Conservation (phyloP, 2,888 invertebrate species). For the Hydroisotoma schaefferi region DNA sequence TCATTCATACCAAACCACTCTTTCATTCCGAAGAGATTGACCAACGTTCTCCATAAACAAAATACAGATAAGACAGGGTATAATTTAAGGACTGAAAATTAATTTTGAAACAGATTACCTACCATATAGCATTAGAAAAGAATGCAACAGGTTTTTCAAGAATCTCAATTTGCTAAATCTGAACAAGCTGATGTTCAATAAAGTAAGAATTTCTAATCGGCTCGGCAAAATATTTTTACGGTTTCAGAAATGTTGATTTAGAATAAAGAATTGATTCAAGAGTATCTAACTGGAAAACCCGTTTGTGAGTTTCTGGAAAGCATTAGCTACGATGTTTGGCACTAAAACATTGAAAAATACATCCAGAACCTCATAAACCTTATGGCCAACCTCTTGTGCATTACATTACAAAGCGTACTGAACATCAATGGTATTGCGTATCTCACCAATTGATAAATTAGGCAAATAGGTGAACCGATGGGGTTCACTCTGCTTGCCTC, state of each 20-base stretch:
- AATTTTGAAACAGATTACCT: too few species aligned
- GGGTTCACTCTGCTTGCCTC: slow-evolving; percentile 80
- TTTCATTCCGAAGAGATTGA: too few species aligned
- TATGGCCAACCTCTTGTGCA: slow-evolving; percentile 43
- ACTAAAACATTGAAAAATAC: neutral
- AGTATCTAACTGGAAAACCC: too few species aligned
- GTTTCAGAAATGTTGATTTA: neutral
- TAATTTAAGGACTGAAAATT: too few species aligned
- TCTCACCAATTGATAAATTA: slow-evolving; percentile 48
- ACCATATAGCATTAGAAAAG: too few species aligned
- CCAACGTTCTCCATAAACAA: too few species aligned
- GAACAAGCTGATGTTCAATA: neutral
- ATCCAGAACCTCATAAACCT: slow-evolving; percentile 1
- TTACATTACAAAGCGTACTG: slow-evolving; percentile 36
- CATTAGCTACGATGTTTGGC: neutral
- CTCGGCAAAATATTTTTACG: neutral
- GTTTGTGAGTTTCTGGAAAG: neutral
- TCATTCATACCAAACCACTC: too few species aligned
- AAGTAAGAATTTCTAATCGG: neutral
- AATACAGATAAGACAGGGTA: too few species aligned
- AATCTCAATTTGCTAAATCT: too few species aligned
- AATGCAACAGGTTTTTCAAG: neutral
- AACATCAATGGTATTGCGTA: slow-evolving; percentile 33
- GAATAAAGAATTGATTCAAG: neutral
- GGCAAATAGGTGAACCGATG: slow-evolving; percentile 80